Evolutionary conservation across 2,888 invertebrate genomes (phyloP), one percentile per base, ranked within the genome.

Genomic region (Coecobrya sp.): DNA sequence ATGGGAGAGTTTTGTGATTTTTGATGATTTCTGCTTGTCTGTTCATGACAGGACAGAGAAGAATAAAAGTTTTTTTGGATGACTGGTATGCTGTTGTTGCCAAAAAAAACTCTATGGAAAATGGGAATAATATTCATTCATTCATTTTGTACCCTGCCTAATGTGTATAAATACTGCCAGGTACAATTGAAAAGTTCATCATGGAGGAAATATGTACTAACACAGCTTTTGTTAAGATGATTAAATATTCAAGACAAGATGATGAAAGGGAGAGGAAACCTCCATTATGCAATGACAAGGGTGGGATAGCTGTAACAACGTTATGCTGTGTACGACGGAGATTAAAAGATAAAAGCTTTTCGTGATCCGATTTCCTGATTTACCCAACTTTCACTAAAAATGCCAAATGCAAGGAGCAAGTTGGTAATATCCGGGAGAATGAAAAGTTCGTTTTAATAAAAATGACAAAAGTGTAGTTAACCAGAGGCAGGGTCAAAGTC

Each of bases 221-320:
- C n/a, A n/a, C 25, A 5, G 0, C 11, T 25, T 22, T 19, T 25
- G 25, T 62, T 16, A 52, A 13, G 10, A 49, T 45, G 49, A 79
- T 79, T 52, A 79, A 79, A 79, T 79, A 79, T 79, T 52, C 79
- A 52, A 10, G 22, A 62, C 11, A 36, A 36, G 25, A 22, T 52
- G 52, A 79, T 79, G 49, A 76, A 11, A 45, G 5, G 45, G 19
- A 1, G 62, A 62, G 62, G 11, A 62, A 19, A 11, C 25, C 19
- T 25, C 62, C 22, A 49, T 49, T 49, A 49, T 49, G 49, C 10
- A 49, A 10, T 11, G 10, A 36, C 13, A 13, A 49, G 4, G 42
- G 42, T 42, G 42, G 42, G n/a, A n/a, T n/a, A n/a, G n/a, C n/a
- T n/a, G n/a, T n/a, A n/a, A n/a, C n/a, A n/a, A n/a, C n/a, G n/a